phyloP scores from a whole-genome alignment of 2,888 invertebrate genomes.

The Trachelus tabidus region DNA sequence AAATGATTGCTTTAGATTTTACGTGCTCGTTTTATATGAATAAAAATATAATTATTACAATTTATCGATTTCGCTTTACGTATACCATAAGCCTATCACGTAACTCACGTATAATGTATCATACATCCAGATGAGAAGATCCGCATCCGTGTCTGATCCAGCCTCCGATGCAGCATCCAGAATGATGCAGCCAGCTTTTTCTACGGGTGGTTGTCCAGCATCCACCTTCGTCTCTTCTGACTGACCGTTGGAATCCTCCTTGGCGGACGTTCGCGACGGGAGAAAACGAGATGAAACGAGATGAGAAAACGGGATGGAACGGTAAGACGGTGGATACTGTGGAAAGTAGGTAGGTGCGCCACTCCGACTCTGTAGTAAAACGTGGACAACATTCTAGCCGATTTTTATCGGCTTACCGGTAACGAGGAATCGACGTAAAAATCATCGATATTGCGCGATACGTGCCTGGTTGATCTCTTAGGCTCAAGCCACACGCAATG shows the following conservation, averaged over 20 bases:
- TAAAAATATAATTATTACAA: not conserved
- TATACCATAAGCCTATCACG: conserved; percentile 25
- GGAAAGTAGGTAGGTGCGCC: conserved; percentile 49
- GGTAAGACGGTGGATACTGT: conserved; percentile 21
- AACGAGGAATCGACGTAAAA: conserved; percentile 30
- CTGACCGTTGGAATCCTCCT: conserved; percentile 47
- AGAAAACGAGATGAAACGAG: conserved; percentile 16
- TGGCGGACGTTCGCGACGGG: conserved; percentile 25
- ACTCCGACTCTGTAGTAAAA: conserved; percentile 21
- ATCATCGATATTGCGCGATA: conserved; percentile 30
- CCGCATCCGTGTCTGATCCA: conserved; percentile 26
- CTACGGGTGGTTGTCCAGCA: conserved; percentile 37
- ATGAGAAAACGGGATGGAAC: conserved; percentile 19
- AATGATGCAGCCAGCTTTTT: conserved; percentile 46
- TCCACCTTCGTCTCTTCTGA: conserved; percentile 28
- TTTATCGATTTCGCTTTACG: not conserved
- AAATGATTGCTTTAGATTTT: not conserved
- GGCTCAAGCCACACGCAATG: not conserved
- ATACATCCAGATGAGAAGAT: conserved; percentile 27
- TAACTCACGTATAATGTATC: conserved; percentile 52
- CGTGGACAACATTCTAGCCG: conserved; percentile 47
- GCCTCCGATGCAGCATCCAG: conserved; percentile 4
- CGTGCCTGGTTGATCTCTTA: conserved; percentile 4
- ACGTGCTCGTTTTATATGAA: not conserved
- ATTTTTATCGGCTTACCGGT: conserved; percentile 44